phyloP scores from a whole-genome alignment of 2,888 invertebrate species.

The Lottia scabra region DNA sequence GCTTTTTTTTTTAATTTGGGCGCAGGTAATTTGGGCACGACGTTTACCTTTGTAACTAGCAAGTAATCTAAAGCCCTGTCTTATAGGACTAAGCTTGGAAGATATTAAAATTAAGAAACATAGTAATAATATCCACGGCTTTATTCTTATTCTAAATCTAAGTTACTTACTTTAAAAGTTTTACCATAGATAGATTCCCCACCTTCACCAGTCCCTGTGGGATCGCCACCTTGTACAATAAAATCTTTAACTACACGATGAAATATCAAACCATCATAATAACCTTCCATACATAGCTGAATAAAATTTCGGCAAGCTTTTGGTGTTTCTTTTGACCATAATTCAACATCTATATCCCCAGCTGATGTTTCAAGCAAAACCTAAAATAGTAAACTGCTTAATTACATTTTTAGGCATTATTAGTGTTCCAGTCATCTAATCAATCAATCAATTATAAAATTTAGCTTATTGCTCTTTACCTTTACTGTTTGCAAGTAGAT shows the following conservation, averaged over 20 bases:
- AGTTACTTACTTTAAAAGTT: constrained; percentile 82
- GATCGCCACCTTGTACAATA: constrained; percentile 97
- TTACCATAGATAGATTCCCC: constrained; percentile 96
- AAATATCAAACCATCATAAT: constrained; percentile 89
- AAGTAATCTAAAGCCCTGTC: no score
- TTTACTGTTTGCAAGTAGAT: no score
- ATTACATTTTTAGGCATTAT: no score
- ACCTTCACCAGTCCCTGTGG: constrained; percentile 93
- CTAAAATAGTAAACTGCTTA: constrained; percentile 74
- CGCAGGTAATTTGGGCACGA: no score
- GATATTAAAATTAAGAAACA: no score
- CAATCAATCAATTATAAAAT: no score
- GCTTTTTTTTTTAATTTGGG: no score
- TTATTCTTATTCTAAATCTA: neutral
- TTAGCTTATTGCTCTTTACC: no score
- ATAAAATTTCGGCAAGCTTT: constrained; percentile 94
- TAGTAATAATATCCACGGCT: no score
- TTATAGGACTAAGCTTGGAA: no score
- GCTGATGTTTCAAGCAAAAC: constrained; percentile 90
- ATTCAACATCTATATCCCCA: constrained; percentile 96
- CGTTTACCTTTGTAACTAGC: no score
- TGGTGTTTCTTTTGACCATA: constrained; percentile 97
- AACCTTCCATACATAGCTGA: constrained; percentile 95
- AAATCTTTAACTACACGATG: constrained; percentile 94
- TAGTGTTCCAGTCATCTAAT: no score